phyloP scores from a whole-genome alignment of 2,113 vertebrate genomes.

The Prolemur simus region DNA sequence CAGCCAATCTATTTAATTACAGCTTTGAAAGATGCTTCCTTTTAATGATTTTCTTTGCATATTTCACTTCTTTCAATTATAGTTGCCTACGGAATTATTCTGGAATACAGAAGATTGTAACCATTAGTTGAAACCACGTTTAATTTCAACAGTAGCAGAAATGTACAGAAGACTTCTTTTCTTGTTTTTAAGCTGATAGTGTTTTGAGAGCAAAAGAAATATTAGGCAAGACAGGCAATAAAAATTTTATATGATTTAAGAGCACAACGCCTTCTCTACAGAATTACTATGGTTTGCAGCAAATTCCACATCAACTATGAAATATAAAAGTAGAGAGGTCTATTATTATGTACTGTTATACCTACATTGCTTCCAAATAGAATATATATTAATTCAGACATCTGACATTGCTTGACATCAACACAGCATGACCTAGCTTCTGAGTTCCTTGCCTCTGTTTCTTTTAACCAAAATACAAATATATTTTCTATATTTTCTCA shows the following conservation, averaged over 20 bases:
- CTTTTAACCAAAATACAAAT: constrained; percentile 41
- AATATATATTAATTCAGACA: constrained; percentile 65
- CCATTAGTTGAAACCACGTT: not conserved
- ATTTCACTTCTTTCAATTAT: constrained; percentile 38
- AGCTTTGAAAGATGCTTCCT: constrained; percentile 45
- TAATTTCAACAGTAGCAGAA: constrained; percentile 10
- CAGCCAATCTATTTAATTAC: constrained; percentile 55
- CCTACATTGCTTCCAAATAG: constrained; percentile 29
- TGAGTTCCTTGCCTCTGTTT: not conserved
- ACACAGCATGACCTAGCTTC: not conserved
- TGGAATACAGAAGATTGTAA: not conserved
- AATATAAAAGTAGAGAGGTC: constrained; percentile 52
- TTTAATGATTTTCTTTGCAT: constrained; percentile 60
- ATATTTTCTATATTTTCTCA: not conserved
- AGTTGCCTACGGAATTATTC: constrained; percentile 7
- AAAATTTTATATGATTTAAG: constrained; percentile 73
- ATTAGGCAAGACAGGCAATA: constrained; percentile 65
- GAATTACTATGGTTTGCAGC: constrained; percentile 64
- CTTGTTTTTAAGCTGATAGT: constrained; percentile 57
- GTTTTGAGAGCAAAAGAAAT: constrained; percentile 68
- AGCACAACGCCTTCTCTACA: constrained; percentile 20
- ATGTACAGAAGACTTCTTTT: not conserved
- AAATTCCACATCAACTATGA: constrained; percentile 57
- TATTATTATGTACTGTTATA: constrained; percentile 52
- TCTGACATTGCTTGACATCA: constrained; percentile 50